Evolutionary conservation across 1,140 invertebrate species (phyloP), one percentile per base, ranked within the genome.

Genomic region (Agrypnia vestita): DNA sequence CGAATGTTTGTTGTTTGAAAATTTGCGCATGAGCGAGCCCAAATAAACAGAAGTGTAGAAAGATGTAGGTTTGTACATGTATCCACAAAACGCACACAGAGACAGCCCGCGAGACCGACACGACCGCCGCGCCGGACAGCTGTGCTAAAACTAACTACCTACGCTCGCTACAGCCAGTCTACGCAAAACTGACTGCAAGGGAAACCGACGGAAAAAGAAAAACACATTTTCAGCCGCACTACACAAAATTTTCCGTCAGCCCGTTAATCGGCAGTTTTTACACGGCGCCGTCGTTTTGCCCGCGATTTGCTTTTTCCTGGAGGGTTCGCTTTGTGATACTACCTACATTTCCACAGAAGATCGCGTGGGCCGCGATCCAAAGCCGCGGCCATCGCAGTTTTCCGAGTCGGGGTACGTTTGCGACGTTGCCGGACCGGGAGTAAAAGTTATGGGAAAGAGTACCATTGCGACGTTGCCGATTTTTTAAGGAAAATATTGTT

Each of bases 301-400:
- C 46, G n/a, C 10, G 3, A 17, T 69, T 69, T 19, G 49, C n/a
- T 12, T 69, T 7, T 8, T 46, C 46, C 8, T 15, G 10, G 12
- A 69, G 44, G 44, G 64, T 44, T 15, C 43, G 64, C 64, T 69
- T 64, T 64, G 61, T 69, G 64, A 69, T 69, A 69, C 64, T 69
- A 21, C 64, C 64, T 69, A 69, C 64, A 69, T 69, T 69, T 47
- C 44, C 64, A 69, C 43, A 15, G 64, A 69, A 69, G 44, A 69
- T 69, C 64, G 64, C 64, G 64, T 69, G 64, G 64, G 64, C 64
- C 44, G 64, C 64, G 64, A 69, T 69, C 64, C 46, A 69, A 51
- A 51, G 49, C 49, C 49, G 49, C 49, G 49, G 49, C 64, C 64
- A 69, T 69, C 43, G 46, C 64, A 46, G 64, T 69, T 69, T 69